phyloP scores from a whole-genome alignment of 2,113 vertebrate genomes.

The Gallinago undulata region DNA sequence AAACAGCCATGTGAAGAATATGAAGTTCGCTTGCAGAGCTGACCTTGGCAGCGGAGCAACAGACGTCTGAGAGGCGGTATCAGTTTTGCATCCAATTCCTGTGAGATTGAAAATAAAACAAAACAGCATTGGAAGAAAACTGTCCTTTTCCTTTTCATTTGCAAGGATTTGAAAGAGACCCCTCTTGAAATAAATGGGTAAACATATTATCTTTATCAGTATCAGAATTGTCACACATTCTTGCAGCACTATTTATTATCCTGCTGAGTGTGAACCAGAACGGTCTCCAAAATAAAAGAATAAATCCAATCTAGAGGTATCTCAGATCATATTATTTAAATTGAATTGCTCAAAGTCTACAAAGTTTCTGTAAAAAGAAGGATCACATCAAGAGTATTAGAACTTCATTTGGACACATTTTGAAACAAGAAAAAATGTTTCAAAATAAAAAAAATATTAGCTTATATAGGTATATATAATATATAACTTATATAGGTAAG shows the following conservation, averaged over 20 bases:
- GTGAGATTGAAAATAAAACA: background rate
- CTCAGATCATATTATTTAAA: background rate
- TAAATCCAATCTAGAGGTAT: background rate
- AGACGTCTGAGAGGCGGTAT: background rate
- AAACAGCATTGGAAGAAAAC: background rate
- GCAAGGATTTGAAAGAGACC: background rate
- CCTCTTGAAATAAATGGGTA: background rate
- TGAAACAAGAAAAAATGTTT: background rate
- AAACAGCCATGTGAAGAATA: constrained; percentile 14
- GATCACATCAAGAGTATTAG: background rate
- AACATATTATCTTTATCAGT: background rate
- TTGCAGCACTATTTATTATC: background rate
- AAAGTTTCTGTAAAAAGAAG: background rate
- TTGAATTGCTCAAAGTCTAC: background rate
- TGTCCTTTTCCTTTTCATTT: background rate
- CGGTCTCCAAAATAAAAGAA: background rate
- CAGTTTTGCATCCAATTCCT: background rate
- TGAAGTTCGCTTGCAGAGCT: background rate
- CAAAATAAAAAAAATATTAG: background rate
- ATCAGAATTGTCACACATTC: background rate
- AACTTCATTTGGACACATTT: background rate
- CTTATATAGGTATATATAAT: background rate
- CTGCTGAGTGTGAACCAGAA: background rate
- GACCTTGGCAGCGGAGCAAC: constrained; percentile 43
- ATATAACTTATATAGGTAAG: background rate